Base-by-base conservation (phyloP, 2,888 invertebrate species). In the Sesamia inferens region DNA sequence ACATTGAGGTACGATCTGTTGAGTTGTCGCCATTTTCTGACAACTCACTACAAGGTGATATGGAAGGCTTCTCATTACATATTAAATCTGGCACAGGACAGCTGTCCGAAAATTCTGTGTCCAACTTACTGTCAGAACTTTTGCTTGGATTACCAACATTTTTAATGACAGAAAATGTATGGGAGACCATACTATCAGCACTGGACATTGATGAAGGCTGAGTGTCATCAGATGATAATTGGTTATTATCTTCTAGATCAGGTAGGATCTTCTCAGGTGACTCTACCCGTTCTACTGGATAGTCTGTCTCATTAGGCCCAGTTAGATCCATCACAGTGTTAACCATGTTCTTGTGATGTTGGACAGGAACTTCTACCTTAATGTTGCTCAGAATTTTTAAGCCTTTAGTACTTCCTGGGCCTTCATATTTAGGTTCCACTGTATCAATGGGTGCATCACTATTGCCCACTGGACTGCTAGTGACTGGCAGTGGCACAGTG, bases 291-390 rank as follows among this genome's bases (percentile, higher is more conserved):
- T 94, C 85, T 5, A 86, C 87, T 7, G 90, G 85, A 74, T 93
- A 95, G 13, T 94, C 93, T 16, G 88, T 85, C 64, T 96, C 95
- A 84, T 88, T 90, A 31, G 94, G 87, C 10, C 92, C 93, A 57
- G 96, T 96, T 16, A 96, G 88, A 81, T 96, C 96, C 91, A 96
- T 92, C 2, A 96, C 92, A 47, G 94, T 95, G 75, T 96, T 95
- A 42, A 96, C 89, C 93, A 95, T 93, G 82, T 93, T 95, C 85
- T 95, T 95, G 79, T 93, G 91, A 89, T 95, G 96, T 83, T 95
- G 94, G 16, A 96, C 95, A 75, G 96, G 96, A 57, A 96, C 95
- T 90, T 96, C 96, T n/a, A 96, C 96, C 83, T 96, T 96, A 58
- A 96, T 94, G 83, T 96, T 96, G 85, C 96, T 96, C 57, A 96